A percentile compares a stretch with the other conserved stretches of the same genome.
phyloP scores from a whole-genome alignment of 2,888 invertebrate species.

The Cryptocephalus primarius region DNA sequence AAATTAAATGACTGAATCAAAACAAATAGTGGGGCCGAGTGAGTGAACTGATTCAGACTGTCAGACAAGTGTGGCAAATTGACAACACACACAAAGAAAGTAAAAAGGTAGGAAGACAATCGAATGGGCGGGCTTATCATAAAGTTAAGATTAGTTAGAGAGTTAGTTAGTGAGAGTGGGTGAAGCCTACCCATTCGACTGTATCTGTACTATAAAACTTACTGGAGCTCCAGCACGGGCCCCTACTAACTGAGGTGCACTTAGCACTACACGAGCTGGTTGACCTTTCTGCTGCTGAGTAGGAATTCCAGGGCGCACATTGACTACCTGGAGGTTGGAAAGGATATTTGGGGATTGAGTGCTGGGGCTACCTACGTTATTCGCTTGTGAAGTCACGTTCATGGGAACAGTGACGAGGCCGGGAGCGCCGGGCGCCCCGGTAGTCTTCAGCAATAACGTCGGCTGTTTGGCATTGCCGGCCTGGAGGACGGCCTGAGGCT shows the following conservation, averaged over 20 bases:
- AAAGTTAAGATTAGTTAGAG: not conserved
- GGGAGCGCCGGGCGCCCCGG: conserved; percentile 34
- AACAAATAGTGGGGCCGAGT: no score
- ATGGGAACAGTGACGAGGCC: conserved; percentile 54
- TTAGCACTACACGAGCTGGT: conserved; percentile 73
- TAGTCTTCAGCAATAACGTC: conserved; percentile 37
- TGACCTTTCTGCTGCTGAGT: conserved; percentile 64
- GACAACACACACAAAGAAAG: conserved; percentile 11
- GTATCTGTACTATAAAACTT: conserved; percentile 35
- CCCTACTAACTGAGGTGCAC: conserved; percentile 67
- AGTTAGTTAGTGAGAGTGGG: no score
- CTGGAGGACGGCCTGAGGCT: conserved; percentile 34
- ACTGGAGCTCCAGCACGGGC: conserved; percentile 72
- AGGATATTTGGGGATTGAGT: conserved; percentile 36
- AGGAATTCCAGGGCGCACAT: conserved; percentile 68
- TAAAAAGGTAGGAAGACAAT: conserved; percentile 4
- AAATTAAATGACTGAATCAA: no score
- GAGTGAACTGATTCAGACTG: not conserved
- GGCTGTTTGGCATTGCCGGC: conserved; percentile 33
- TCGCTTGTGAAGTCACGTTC: conserved; percentile 46
- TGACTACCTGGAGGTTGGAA: conserved; percentile 72
- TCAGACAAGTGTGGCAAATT: conserved; percentile 9
- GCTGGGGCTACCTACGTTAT: conserved; percentile 36
- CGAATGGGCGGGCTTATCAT: conserved; percentile 15
- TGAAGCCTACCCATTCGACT: conserved; percentile 21